phyloP scores from a whole-genome alignment of 37 sponge, comb jelly and placozoan genomes.

The Geodia barretti region DNA sequence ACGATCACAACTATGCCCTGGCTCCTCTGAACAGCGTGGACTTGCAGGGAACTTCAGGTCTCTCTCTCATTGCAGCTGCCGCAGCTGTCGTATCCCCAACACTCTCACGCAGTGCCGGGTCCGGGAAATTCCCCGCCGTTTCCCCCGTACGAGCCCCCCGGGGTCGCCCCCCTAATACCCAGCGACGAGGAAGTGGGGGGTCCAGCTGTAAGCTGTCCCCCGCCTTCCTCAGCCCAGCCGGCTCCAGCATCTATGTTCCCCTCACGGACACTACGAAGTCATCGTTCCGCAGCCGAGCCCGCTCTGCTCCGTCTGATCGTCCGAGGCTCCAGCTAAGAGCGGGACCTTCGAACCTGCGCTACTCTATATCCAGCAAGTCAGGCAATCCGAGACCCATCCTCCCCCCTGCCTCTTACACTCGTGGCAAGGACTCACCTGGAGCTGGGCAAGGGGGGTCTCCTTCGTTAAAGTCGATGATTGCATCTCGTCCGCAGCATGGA shows the following conservation, averaged over 20 bases:
- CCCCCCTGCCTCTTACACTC: constrained; percentile 19
- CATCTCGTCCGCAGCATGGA: constrained; percentile 8
- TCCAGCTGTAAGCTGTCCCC: constrained; percentile 56
- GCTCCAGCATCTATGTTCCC: constrained; percentile 53
- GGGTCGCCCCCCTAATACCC: constrained; percentile 79
- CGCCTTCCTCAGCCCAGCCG: constrained; percentile 73
- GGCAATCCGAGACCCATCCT: not conserved
- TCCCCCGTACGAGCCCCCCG: constrained; percentile 76
- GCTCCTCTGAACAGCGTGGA: constrained; percentile 63
- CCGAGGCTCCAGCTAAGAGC: constrained; percentile 31
- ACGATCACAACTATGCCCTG: constrained; percentile 77
- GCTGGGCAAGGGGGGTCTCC: not conserved
- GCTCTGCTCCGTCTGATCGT: constrained; percentile 56
- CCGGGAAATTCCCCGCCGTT: constrained; percentile 21
- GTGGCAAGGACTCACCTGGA: not conserved
- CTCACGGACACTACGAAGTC: constrained; percentile 58
- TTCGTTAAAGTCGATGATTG: constrained; percentile 43
- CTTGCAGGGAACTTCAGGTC: constrained; percentile 68
- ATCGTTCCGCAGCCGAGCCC: constrained; percentile 35
- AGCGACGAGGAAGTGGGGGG: constrained; percentile 38
- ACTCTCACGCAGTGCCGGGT: constrained; percentile 32
- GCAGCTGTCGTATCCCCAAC: constrained; percentile 86
- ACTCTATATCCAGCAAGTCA: constrained; percentile 30
- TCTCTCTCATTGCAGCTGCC: constrained; percentile 84
- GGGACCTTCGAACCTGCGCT: not conserved